Percentiles rank a stretch among this genome's conserved stretches.
Conservation (phyloP, 2,888 invertebrate genomes). For the Callyntrura sp. region DNA sequence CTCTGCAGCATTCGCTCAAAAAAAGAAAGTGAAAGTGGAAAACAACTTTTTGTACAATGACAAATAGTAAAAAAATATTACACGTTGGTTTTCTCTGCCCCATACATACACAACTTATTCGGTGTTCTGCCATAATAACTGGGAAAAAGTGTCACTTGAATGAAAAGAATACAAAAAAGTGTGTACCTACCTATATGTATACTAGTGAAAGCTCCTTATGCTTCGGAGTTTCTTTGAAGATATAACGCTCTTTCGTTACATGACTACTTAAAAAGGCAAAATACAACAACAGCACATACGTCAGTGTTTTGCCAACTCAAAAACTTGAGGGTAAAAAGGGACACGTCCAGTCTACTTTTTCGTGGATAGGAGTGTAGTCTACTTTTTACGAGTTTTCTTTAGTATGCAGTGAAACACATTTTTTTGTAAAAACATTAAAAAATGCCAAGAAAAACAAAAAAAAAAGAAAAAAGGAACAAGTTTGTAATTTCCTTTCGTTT, state of each 20-base stretch:
- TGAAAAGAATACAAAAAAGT: slow-evolving; percentile 36
- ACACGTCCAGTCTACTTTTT: not conserved
- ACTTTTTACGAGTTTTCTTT: slow-evolving; percentile 13
- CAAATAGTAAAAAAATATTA: slow-evolving; percentile 48
- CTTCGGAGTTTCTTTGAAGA: slow-evolving; percentile 21
- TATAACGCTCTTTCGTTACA: slow-evolving; percentile 26
- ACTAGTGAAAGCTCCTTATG: not conserved
- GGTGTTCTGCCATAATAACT: slow-evolving; percentile 9
- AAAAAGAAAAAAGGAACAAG: slow-evolving; percentile 1
- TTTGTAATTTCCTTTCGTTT: slow-evolving; percentile 48
- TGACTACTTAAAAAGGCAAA: slow-evolving; percentile 19
- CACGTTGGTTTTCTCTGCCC: not conserved
- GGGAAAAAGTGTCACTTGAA: slow-evolving; percentile 49
- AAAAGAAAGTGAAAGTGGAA: slow-evolving; percentile 37
- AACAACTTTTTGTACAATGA: slow-evolving; percentile 51
- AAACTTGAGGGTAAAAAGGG: not conserved
- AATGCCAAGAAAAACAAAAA: not conserved
- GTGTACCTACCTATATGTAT: no score
- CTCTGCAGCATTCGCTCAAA: no score
- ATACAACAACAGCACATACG: slow-evolving; percentile 7
- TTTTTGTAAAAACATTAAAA: slow-evolving; percentile 10
- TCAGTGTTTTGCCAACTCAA: slow-evolving; percentile 4
- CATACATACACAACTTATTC: slow-evolving; percentile 4
- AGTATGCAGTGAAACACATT: not conserved
- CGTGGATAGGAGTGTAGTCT: not conserved